Evolutionary conservation across 2,797 vertebrate genomes (phyloP).

Genomic region (Hoplostethus mediterraneus): DNA sequence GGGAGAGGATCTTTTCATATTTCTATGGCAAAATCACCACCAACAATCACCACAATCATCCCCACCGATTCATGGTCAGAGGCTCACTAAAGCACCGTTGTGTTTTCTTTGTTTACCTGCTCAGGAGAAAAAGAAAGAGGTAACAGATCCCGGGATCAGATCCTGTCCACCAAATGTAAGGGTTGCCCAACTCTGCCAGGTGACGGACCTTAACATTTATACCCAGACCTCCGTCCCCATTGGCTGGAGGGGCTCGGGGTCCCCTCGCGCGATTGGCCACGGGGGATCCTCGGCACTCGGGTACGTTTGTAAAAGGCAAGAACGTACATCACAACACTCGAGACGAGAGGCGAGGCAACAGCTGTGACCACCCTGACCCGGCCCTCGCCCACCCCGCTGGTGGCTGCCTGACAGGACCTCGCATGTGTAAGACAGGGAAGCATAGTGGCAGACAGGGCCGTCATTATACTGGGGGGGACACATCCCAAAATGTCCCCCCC

Average conservation of each 20-base stretch:
- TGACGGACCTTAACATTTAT: constrained; percentile 81
- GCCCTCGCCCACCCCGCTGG: constrained; percentile 43
- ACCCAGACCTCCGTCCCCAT: constrained; percentile 74
- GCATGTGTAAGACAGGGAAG: not conserved
- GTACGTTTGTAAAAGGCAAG: constrained; percentile 86
- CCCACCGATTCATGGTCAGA: constrained; percentile 27
- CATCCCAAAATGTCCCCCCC: no score
- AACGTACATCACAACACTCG: constrained; percentile 72
- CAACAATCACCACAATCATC: constrained; percentile 34
- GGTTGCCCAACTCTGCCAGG: constrained; percentile 85
- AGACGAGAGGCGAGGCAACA: constrained; percentile 78
- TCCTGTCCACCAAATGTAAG: constrained; percentile 86
- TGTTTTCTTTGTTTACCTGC: constrained; percentile 80
- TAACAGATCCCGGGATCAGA: constrained; percentile 89
- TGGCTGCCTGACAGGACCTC: constrained; percentile 1
- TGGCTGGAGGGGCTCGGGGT: constrained; percentile 63
- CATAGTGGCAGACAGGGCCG: no score
- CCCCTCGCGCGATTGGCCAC: constrained; percentile 76
- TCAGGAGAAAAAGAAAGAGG: constrained; percentile 82
- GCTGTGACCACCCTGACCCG: constrained; percentile 73
- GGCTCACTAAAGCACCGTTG: constrained; percentile 2
- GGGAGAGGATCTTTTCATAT: constrained; percentile 30
- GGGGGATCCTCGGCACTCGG: constrained; percentile 42
- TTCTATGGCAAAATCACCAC: constrained; percentile 21
- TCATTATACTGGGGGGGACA: no score